Evolutionary conservation across 2,113 vertebrate genomes (phyloP).

Genomic region (Clarias batrachus): DNA sequence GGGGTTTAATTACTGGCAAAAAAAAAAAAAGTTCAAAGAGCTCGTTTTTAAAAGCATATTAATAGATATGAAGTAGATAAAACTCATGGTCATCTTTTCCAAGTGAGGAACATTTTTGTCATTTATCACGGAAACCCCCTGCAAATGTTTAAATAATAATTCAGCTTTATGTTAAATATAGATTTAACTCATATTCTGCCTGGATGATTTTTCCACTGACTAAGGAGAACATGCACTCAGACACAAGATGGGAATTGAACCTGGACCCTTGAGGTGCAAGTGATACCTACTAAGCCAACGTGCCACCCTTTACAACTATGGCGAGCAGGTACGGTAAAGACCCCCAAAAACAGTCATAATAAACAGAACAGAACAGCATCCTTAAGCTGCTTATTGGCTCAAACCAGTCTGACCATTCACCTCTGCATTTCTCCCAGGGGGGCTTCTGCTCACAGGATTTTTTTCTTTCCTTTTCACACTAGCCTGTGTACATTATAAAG

Average conservation of each 20-base stretch:
- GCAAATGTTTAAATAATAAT: not conserved
- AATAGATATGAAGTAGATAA: not conserved
- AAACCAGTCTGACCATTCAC: not conserved
- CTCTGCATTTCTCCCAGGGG: not conserved
- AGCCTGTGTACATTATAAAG: not conserved
- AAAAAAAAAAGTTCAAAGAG: not conserved
- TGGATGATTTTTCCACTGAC: not conserved
- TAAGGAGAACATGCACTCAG: not conserved
- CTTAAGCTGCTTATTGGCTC: not conserved
- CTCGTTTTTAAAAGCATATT: not conserved
- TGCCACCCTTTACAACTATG: not conserved
- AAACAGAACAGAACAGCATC: too few species aligned
- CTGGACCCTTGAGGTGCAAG: too few species aligned
- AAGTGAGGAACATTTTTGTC: not conserved
- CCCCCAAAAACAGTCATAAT: too few species aligned
- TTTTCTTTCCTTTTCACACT: not conserved
- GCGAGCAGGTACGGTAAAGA: not conserved
- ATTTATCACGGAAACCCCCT: not conserved
- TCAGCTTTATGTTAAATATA: not conserved
- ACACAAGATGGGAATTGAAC: too few species aligned
- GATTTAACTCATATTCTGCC: not conserved
- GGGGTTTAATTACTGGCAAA: constrained; percentile 8
- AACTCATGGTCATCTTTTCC: not conserved
- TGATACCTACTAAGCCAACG: not conserved
- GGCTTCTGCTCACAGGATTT: not conserved